Conservation (phyloP, 2,113 vertebrate species). For the Bucco capensis region DNA sequence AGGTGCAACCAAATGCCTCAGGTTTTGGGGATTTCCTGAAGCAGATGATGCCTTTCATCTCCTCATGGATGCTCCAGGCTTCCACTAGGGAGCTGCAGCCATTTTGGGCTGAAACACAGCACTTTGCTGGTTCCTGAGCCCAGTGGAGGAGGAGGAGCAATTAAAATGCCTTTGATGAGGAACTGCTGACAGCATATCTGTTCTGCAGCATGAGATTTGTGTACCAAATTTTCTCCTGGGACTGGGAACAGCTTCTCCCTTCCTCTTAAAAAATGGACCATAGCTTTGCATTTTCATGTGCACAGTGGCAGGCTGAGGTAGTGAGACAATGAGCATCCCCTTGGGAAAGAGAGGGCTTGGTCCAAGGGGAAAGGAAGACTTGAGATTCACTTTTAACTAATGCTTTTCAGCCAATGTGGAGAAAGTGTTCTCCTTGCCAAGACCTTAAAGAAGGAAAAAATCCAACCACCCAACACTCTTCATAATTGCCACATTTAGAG, state of each 20-base stretch:
- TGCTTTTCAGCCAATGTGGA: neutral
- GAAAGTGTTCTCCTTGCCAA: neutral
- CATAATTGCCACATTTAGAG: conserved; percentile 76
- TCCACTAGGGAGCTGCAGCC: neutral
- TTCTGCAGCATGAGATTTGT: neutral
- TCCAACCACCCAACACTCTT: neutral
- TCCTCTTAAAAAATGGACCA: fast-evolving
- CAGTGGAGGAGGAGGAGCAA: neutral
- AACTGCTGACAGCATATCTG: neutral
- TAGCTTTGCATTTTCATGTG: fast-evolving
- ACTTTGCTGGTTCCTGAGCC: neutral
- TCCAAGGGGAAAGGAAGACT: neutral
- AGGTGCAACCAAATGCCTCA: fast-evolving
- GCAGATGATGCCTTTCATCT: neutral
- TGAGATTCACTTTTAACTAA: neutral
- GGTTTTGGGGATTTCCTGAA: neutral
- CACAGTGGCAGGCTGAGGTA: fast-evolving
- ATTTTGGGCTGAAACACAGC: neutral
- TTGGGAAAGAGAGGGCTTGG: neutral
- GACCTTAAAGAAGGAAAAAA: neutral
- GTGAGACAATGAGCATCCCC: neutral
- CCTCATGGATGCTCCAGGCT: neutral
- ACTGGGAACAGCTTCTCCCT: neutral
- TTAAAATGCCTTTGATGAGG: neutral
- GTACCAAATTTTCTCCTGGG: neutral